Evolutionary conservation across 1,140 invertebrate genomes (phyloP), one percentile per base, ranked within the genome.

Genomic region (Forficula auricularia): DNA sequence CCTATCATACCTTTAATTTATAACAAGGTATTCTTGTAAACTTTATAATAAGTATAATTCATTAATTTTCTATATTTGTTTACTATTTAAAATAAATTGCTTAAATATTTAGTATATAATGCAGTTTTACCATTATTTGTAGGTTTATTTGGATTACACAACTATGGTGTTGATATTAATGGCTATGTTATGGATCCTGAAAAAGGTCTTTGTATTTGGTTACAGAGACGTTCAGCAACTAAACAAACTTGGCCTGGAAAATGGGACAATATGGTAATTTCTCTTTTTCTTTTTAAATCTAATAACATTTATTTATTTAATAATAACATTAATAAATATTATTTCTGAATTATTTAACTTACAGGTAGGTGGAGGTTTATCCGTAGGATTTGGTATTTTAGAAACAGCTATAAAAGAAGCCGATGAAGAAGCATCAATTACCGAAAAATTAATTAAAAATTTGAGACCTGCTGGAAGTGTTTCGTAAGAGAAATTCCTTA

Each of bases 231-330:
- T 52, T 84, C 88, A 45, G 68, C 76, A 39, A 88, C 77, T 18
- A 96, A 96, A 66, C 84, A 86, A 61, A 94, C 88, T 16, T 95
- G 87, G 81, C 89, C 89, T 42, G 82, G 85, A 39, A 88, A 86
- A 62, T 82, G 89, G 75, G 90, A 95, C 59, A 92, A 90, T 55
- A 88, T 94, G 79, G 88, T 73, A 51, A 58, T 48, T 33, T 15
- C 32, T 27, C n/a, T n/a, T n/a, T n/a, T n/a, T n/a, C n/a, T n/a
- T n/a, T n/a, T n/a, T n/a, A 31, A 6, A 38, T 3, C 12, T 15
- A 18, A 37, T 12, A 13, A 13, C 3, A 34, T 42, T 39, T n/a
- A n/a, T n/a, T n/a, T n/a, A n/a, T n/a, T n/a, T n/a, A n/a, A n/a
- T n/a, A n/a, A n/a, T n/a, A n/a, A n/a, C n/a, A n/a, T n/a, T n/a